Percentiles rank a stretch among this genome's conserved stretches.
Conservation (phyloP, 1,140 invertebrate genomes). For the Drosophila ironensis region DNA sequence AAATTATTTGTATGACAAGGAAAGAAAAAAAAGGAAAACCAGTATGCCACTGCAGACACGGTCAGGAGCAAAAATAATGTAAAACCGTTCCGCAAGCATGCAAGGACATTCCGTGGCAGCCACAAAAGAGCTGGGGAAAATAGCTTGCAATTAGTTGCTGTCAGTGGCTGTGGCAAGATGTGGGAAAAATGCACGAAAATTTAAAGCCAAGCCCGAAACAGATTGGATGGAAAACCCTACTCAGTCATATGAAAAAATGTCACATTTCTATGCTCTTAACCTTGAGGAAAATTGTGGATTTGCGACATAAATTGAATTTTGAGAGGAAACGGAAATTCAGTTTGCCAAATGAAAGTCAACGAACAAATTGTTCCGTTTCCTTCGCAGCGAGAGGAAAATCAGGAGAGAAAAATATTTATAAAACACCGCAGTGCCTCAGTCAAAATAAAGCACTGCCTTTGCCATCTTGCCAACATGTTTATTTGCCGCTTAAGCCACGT, state of each 20-base stretch:
- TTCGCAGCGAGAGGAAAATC: not conserved
- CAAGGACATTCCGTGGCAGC: constrained; percentile 1
- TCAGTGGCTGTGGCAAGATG: constrained; percentile 41
- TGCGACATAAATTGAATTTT: constrained; percentile 6
- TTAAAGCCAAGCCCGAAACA: not conserved
- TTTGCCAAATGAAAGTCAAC: constrained; percentile 62
- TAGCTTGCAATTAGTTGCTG: constrained; percentile 74
- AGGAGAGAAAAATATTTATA: not conserved
- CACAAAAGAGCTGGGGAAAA: constrained; percentile 35
- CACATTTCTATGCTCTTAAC: constrained; percentile 15
- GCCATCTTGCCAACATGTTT: constrained; percentile 2
- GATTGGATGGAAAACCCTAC: constrained; percentile 19
- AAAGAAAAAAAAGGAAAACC: constrained; percentile 5
- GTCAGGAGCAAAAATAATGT: constrained; percentile 29
- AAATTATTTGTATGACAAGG: constrained; percentile 47
- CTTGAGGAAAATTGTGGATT: constrained; percentile 47
- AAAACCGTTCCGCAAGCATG: constrained; percentile 22
- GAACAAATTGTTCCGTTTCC: constrained; percentile 9
- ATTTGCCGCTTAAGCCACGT: constrained; percentile 7
- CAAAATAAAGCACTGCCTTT: not conserved
- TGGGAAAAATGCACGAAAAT: constrained; percentile 39
- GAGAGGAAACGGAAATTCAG: constrained; percentile 55
- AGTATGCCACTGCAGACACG: constrained; percentile 39
- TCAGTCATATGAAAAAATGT: constrained; percentile 10
- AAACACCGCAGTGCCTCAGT: not conserved